Percentiles rank a stretch among this genome's conserved stretches.
Conservation (phyloP, 2,797 vertebrate species). For the Antrozous pallidus region DNA sequence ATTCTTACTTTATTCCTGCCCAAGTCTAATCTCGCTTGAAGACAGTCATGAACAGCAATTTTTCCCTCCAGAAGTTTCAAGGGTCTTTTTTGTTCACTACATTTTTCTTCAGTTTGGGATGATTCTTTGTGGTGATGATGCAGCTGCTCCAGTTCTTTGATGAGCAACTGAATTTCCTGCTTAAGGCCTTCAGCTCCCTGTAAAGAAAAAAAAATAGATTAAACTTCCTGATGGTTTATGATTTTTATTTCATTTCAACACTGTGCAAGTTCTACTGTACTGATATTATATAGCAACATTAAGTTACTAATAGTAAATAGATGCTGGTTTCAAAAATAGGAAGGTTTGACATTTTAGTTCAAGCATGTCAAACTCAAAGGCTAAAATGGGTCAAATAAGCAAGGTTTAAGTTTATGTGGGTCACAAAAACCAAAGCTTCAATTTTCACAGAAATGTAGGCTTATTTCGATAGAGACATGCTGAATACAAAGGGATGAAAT, state of each 20-base stretch:
- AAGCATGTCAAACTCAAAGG: too few species aligned
- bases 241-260: not conserved
- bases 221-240: not conserved
- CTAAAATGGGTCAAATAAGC: too few species aligned
- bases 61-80: slow-evolving; percentile 48
- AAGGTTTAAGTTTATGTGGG: too few species aligned
- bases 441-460: too few species aligned
- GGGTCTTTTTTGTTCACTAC: slow-evolving; percentile 41
- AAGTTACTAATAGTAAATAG: not conserved
- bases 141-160: not conserved
- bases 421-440: too few species aligned
- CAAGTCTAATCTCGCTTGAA: slow-evolving; percentile 42
- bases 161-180: slow-evolving; percentile 52
- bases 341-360: not conserved
- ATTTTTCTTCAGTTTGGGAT: slow-evolving; percentile 33
- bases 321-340: not conserved
- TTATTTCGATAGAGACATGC: too few species aligned
- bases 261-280: not conserved
- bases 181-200: slow-evolving; percentile 39
- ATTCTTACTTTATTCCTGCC: slow-evolving; percentile 63
- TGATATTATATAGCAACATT: not conserved
- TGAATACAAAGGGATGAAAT: too few species aligned
- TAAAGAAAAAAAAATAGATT: not conserved
- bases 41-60: slow-evolving; percentile 28
- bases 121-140: not conserved